A percentile compares a stretch with the other conserved stretches of the same genome.
Conservation (phyloP, 2,888 invertebrate genomes). For the Neelides folsomi region DNA sequence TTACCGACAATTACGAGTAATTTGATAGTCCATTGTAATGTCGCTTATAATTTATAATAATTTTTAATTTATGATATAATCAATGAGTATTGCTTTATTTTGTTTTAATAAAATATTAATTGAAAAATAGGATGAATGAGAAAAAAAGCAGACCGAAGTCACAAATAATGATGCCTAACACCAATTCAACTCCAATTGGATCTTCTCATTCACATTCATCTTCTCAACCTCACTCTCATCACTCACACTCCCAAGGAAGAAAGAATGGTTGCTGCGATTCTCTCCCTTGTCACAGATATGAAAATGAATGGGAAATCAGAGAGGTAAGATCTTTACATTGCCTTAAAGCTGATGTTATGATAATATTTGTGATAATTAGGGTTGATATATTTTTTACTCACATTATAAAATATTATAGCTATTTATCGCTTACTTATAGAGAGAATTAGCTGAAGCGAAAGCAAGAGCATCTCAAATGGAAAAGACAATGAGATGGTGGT, state of each 20-base stretch:
- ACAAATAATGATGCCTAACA: constrained; percentile 14
- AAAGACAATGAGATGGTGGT: constrained; percentile 97
- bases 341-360: too few relatives aligned
- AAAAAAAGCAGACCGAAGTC: constrained; percentile 17
- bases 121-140: constrained; percentile 15
- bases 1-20: too few relatives aligned
- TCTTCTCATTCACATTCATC: too few relatives aligned
- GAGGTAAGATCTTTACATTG: constrained; percentile 7
- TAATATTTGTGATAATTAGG: too few relatives aligned
- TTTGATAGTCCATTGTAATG: too few relatives aligned
- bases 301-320: constrained; percentile 23
- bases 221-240: constrained; percentile 10
- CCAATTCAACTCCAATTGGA: background rate
- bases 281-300: constrained; percentile 19
- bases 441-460: constrained; percentile 81
- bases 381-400: background rate
- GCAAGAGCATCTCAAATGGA: constrained; percentile 96
- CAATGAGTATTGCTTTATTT: background rate
- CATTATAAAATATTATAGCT: too few relatives aligned
- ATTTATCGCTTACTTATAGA: background rate
- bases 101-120: background rate
- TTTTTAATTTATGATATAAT: too few relatives aligned
- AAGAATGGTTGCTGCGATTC: constrained; percentile 17
- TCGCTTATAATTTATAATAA: too few relatives aligned
- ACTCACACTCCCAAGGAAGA: constrained; percentile 7